A percentile compares a stretch with the other conserved stretches of the same genome.
phyloP scores from a whole-genome alignment of 2,797 vertebrate genomes.

The Rhinogobio ventralis region DNA sequence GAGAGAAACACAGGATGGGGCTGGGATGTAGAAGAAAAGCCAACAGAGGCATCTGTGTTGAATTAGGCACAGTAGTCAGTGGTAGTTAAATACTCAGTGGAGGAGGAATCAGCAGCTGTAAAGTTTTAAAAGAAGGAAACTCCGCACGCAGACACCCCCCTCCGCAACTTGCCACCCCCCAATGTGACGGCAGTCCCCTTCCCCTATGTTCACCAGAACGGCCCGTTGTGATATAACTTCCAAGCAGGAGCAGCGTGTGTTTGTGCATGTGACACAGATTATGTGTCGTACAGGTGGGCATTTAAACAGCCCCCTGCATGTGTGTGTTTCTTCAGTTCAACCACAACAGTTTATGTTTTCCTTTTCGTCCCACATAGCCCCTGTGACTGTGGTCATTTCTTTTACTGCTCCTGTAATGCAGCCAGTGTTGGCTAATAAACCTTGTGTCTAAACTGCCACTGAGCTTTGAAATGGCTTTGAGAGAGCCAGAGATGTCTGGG shows the following conservation, averaged over 20 bases:
- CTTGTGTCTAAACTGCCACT: constrained; percentile 35
- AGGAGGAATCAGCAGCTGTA: constrained; percentile 78
- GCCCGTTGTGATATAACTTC: constrained; percentile 28
- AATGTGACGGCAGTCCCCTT: constrained; percentile 57
- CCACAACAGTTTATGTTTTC: constrained; percentile 49
- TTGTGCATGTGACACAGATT: constrained; percentile 23
- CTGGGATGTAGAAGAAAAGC: constrained; percentile 55
- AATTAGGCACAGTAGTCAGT: constrained; percentile 82
- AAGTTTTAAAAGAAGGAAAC: constrained; percentile 80
- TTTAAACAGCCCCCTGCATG: constrained; percentile 49
- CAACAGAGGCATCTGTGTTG: constrained; percentile 76
- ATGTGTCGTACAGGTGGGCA: constrained; percentile 32
- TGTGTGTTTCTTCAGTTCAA: constrained; percentile 39
- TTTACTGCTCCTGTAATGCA: constrained; percentile 52
- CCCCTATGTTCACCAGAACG: constrained; percentile 4
- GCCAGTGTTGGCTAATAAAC: constrained; percentile 48
- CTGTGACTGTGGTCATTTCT: constrained; percentile 42
- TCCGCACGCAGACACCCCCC: constrained; percentile 66
- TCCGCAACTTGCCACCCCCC: constrained; percentile 8
- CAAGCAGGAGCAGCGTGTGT: constrained; percentile 19
- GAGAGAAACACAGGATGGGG: constrained; percentile 39
- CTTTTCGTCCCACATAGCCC: constrained; percentile 33
- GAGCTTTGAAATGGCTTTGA: constrained; percentile 43
- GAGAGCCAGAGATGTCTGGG: constrained; percentile 30
- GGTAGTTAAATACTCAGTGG: constrained; percentile 77